Base-by-base conservation (phyloP, 1,140 invertebrate genomes). In the Stegodyphus dumicola region DNA sequence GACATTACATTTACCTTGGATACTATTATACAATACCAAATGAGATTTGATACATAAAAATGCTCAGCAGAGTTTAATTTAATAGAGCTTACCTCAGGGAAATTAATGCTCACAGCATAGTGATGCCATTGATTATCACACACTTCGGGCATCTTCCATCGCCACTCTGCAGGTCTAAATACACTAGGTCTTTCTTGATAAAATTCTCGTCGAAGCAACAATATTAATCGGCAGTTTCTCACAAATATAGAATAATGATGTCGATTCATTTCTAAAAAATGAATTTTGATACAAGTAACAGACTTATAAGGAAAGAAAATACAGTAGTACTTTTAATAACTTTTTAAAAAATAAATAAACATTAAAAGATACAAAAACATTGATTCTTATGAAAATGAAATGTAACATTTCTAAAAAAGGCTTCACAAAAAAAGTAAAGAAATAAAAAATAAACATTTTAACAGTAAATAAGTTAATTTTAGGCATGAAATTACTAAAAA, bases 41-140 rank as follows among this genome's bases (percentile, higher is more conserved):
- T 1, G 33, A 1, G 33, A 33, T 33, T 33, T 33, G 33, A 33
- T 3, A 3, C 1, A 3, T 33, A 33, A 33, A 33, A 33, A 33
- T 33, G 33, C 33, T 33, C 33, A 33, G 3, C 33, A 33, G 33
- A 33, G 33, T 33, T 1, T 33, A 15, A 69, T 69, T 69, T 69
- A 69, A 69, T 13, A 69, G 56, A 10, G 56, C n/a, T 77, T 85
- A 92, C 95, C 88, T 96, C 95, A 0, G 96, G 95, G 92, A 97
- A 96, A 71, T 92, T 90, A 6, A 99, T 95, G 89, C 96, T 97
- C 33, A 99, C 92, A 0, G 97, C 95, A 92, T 98, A 99, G 91
- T 99, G 97, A 93, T 99, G 98, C 98, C 98, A 99, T 89, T 97
- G 95, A 91, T 98, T 95, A 91, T 99, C 98, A 92, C 98, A 99